phyloP scores from a whole-genome alignment of 2,888 invertebrate genomes.

The Erebia ligea region DNA sequence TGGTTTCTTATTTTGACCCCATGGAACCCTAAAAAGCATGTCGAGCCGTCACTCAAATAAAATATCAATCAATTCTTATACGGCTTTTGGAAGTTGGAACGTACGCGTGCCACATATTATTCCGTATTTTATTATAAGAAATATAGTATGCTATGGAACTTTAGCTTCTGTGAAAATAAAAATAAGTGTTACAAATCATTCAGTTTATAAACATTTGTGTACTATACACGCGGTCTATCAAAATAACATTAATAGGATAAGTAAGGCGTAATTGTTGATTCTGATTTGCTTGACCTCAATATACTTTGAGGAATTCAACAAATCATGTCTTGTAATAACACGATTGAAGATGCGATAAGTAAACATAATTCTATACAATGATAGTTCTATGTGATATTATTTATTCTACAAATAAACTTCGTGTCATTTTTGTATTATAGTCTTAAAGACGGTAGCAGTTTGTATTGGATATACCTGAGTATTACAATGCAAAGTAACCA shows the following conservation, averaged over 20 bases:
- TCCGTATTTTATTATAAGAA: slow-evolving; percentile 1
- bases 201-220: slow-evolving; percentile 10
- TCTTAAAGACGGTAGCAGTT: slow-evolving; percentile 26
- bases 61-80: slow-evolving; percentile 42
- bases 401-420: slow-evolving; percentile 32
- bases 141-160: slow-evolving; percentile 21
- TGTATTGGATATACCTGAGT: slow-evolving; percentile 6
- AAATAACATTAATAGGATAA: slow-evolving; percentile 44
- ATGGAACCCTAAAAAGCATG: slow-evolving; percentile 19
- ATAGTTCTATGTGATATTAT: slow-evolving; percentile 15
- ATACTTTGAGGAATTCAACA: slow-evolving; percentile 39
- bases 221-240: slow-evolving; percentile 33
- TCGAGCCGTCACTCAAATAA: slow-evolving; percentile 38
- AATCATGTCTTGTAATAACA: slow-evolving; percentile 43
- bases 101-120: slow-evolving; percentile 28
- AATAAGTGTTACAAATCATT: slow-evolving; percentile 25
- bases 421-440: slow-evolving; percentile 15
- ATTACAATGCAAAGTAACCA: neutral
- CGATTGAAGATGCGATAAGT: slow-evolving; percentile 29
- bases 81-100: slow-evolving; percentile 3
- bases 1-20: neutral
- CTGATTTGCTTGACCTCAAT: slow-evolving; percentile 48
- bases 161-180: slow-evolving; percentile 6
- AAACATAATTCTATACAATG: slow-evolving; percentile 20
- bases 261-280: slow-evolving; percentile 43